Conservation (phyloP, 2,797 vertebrate species). For the Leptodactylus fallax region DNA sequence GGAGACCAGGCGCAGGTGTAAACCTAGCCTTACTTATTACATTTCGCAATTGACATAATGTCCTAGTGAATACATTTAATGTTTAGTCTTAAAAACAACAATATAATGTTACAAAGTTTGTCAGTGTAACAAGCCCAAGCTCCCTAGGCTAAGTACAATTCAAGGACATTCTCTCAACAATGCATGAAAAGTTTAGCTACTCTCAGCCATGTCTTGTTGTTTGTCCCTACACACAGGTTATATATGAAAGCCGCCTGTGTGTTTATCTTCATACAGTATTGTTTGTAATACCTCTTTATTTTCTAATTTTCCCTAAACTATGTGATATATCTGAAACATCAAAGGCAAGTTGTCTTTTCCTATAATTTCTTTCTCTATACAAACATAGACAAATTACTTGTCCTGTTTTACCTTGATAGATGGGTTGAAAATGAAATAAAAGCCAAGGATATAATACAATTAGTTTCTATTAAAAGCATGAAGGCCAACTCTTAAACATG, state of each 20-base stretch:
- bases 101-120: no score
- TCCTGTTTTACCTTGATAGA: constrained; percentile 7
- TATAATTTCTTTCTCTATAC: neutral
- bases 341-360: neutral
- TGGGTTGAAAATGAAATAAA: neutral
- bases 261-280: neutral
- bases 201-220: neutral
- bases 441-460: constrained; percentile 23
- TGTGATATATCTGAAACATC: constrained; percentile 7
- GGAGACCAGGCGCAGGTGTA: no score
- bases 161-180: neutral
- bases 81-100: no score
- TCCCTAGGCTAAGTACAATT: neutral
- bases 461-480: neutral
- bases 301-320: neutral
- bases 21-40: no score
- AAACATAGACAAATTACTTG: neutral
- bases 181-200: neutral
- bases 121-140: no score
- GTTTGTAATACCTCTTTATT: neutral
- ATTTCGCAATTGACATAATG: no score
- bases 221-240: neutral
- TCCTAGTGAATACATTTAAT: no score
- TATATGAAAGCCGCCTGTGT: neutral
- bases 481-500: constrained; percentile 38